Percentiles rank a stretch among this genome's conserved stretches.
Conservation (phyloP, 1,140 invertebrate species). For the Drosophila ogumai region DNA sequence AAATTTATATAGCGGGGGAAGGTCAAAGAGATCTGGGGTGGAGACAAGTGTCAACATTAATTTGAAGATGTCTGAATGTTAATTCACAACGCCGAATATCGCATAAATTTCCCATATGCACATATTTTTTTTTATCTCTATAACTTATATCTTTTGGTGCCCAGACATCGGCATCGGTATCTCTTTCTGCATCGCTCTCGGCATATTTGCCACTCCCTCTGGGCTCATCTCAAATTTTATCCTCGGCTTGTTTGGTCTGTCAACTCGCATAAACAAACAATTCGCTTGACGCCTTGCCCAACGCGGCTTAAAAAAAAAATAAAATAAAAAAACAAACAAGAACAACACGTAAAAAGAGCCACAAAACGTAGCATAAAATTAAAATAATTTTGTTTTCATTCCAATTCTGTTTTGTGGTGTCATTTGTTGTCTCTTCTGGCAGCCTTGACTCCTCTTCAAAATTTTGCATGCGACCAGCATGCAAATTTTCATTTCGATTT, state of each 20-base stretch:
- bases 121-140: slow-evolving; percentile 42
- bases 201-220: slow-evolving; percentile 70
- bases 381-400: slow-evolving; percentile 65
- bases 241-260: slow-evolving; percentile 66
- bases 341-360: slow-evolving; percentile 16
- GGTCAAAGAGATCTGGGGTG: slow-evolving; percentile 35
- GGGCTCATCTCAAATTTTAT: slow-evolving; percentile 52
- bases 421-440: slow-evolving; percentile 42
- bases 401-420: slow-evolving; percentile 63
- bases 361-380: slow-evolving; percentile 55
- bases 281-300: slow-evolving; percentile 66
- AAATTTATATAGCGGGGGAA: slow-evolving; percentile 7
- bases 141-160: slow-evolving; percentile 49
- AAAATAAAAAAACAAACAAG: slow-evolving; percentile 11
- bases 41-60: slow-evolving; percentile 78
- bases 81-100: slow-evolving; percentile 65
- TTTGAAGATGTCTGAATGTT: slow-evolving; percentile 70
- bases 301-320: slow-evolving; percentile 24
- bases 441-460: slow-evolving; percentile 24
- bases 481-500: slow-evolving; percentile 51
- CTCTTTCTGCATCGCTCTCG: slow-evolving; percentile 54
- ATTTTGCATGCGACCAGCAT: slow-evolving; percentile 59
- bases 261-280: slow-evolving; percentile 72
- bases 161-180: slow-evolving; percentile 37
- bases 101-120: slow-evolving; percentile 74